Evolutionary conservation across 2,113 vertebrate genomes (phyloP).

Genomic region (Axis porcinus): DNA sequence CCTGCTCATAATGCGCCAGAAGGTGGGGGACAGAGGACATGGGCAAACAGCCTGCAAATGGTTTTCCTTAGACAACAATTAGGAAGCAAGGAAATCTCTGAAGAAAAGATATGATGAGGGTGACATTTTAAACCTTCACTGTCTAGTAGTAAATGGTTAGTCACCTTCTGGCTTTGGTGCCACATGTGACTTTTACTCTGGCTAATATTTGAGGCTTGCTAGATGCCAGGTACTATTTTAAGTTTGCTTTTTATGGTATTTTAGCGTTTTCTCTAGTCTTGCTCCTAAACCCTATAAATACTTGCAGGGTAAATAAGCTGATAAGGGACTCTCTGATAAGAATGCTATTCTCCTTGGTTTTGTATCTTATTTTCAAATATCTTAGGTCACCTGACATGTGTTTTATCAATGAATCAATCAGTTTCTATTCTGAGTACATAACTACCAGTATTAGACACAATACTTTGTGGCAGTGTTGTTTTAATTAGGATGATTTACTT

Average conservation of each 20-base stretch:
- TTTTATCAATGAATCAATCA: neutral
- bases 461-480: neutral
- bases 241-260: neutral
- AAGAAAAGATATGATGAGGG: neutral
- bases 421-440: neutral
- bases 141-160: neutral
- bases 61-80: neutral
- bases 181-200: neutral
- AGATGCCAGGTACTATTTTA: neutral
- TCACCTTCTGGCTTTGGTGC: neutral
- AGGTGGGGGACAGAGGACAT: neutral
- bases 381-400: neutral
- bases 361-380: neutral
- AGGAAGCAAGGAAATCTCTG: neutral
- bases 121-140: neutral
- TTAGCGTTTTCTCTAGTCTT: neutral
- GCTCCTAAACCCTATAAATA: neutral
- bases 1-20: neutral
- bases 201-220: neutral
- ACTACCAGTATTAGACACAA: neutral
- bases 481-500: neutral
- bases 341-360: neutral
- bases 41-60: neutral
- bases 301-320: neutral
- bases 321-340: neutral